Conservation (phyloP, 2,797 vertebrate genomes). For the Moxostoma hubbsi region DNA sequence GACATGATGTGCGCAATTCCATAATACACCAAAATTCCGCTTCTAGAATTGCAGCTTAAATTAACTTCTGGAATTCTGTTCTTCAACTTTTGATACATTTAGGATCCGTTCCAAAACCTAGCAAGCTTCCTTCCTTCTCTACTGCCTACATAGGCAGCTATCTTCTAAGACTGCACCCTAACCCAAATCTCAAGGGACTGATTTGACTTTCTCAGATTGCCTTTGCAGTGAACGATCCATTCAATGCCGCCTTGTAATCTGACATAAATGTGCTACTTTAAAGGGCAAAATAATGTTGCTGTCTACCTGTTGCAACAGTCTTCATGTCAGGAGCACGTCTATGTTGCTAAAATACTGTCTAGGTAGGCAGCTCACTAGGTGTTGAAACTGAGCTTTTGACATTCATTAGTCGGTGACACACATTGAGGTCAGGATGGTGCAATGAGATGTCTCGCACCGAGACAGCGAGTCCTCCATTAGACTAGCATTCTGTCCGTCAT, state of each 20-base stretch:
- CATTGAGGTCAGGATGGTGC: conserved; percentile 62
- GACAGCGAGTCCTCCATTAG: conserved; percentile 50
- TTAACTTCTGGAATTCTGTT: background rate
- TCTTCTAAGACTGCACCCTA: no score
- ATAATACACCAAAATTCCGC: no score
- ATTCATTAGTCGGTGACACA: conserved; percentile 42
- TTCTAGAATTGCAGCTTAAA: background rate
- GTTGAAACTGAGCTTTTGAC: conserved; percentile 23
- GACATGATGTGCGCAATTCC: no score
- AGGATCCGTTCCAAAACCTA: background rate
- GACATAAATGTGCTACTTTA: no score
- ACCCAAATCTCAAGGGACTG: no score
- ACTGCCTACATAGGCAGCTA: background rate
- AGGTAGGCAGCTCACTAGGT: conserved; percentile 11
- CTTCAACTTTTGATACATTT: background rate
- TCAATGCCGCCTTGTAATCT: no score
- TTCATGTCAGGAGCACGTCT: background rate
- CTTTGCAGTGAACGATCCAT: background rate
- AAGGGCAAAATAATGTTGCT: no score
- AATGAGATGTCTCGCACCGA: background rate
- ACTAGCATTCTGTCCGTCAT: conserved; percentile 65
- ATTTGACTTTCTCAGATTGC: background rate
- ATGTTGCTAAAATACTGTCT: background rate
- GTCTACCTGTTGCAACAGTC: no score
- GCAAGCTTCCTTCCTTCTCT: background rate